Conservation (phyloP, 2,888 invertebrate genomes). For the Troides aeacus region DNA sequence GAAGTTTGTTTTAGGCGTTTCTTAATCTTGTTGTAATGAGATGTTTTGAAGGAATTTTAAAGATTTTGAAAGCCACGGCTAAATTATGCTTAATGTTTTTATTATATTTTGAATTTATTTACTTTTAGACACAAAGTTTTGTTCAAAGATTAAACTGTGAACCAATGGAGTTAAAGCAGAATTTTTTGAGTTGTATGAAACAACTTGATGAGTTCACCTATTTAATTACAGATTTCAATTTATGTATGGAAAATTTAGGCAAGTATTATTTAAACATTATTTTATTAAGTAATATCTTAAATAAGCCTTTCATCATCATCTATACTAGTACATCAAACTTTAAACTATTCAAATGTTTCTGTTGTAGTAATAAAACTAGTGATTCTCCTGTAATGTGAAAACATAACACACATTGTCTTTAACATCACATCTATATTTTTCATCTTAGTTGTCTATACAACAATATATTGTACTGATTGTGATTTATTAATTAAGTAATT, state of each 20-base stretch:
- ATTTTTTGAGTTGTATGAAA: conserved; percentile 62
- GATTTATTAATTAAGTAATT: too few species aligned
- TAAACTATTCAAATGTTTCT: too few species aligned
- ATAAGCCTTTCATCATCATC: not conserved
- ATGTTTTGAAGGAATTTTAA: too few species aligned
- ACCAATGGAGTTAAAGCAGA: conserved; percentile 60
- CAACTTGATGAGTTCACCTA: conserved; percentile 69
- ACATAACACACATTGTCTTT: too few species aligned
- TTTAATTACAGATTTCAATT: conserved; percentile 66
- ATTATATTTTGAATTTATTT: conserved; percentile 13
- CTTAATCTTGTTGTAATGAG: too few species aligned
- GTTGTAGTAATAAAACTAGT: too few species aligned
- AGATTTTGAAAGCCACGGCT: too few species aligned
- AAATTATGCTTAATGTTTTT: not conserved
- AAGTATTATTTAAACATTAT: conserved; percentile 5
- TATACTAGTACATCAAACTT: not conserved
- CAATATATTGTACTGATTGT: too few species aligned
- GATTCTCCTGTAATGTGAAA: too few species aligned
- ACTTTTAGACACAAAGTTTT: conserved; percentile 54
- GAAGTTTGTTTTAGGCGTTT: not conserved
- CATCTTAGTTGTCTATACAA: too few species aligned
- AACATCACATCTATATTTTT: too few species aligned
- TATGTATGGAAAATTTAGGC: conserved; percentile 60
- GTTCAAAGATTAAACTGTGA: conserved; percentile 64
- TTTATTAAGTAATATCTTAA: not conserved